Conservation (phyloP, 2,888 invertebrate genomes). For the Andrena praecox region DNA sequence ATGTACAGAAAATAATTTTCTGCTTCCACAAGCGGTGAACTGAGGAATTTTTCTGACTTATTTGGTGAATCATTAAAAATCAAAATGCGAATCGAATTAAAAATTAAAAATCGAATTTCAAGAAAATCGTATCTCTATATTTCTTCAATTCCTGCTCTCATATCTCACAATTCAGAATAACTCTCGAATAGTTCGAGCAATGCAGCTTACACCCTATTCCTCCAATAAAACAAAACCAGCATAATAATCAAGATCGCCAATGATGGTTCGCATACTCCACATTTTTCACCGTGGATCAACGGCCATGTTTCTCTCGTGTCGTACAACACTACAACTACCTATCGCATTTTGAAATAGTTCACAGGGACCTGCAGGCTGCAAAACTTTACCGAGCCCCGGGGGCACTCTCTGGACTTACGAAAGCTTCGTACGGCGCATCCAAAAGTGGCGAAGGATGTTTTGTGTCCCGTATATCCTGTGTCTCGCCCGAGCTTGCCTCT, state of each 20-base stretch:
- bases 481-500: constrained; percentile 24
- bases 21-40: no score
- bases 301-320: constrained; percentile 20
- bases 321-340: not conserved
- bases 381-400: constrained; percentile 49
- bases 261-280: not conserved
- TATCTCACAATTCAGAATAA: no score
- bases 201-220: no score
- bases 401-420: constrained; percentile 44
- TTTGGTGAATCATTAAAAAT: no score
- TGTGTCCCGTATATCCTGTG: constrained; percentile 10
- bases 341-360: constrained; percentile 22
- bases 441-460: constrained; percentile 54
- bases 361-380: constrained; percentile 13
- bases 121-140: no score
- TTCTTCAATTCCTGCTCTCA: no score
- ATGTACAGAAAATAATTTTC: no score
- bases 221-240: no score
- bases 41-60: no score
- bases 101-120: no score
- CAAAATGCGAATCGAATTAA: no score
- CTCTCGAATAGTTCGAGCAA: no score
- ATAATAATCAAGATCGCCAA: not conserved
- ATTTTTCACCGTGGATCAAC: not conserved
- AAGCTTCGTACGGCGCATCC: constrained; percentile 23